Base-by-base conservation (phyloP, 2,888 invertebrate genomes). In the Phymatocera aterrima region DNA sequence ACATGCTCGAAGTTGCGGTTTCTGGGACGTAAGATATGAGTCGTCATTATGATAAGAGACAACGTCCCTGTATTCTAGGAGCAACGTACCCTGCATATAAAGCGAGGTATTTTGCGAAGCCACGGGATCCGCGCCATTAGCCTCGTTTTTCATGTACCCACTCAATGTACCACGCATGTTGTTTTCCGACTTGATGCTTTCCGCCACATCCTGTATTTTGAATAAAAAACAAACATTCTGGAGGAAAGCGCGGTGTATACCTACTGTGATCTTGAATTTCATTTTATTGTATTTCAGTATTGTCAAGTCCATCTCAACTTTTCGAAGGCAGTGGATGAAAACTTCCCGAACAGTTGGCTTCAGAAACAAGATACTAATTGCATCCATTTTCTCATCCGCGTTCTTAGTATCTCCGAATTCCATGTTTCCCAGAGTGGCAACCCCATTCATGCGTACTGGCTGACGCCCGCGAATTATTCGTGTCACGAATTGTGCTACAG, bases 21-120 rank as follows among this genome's bases (percentile, higher is more conserved):
- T 51, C 51, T 31, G 31, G n/a, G 72, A 51, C 51, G 34, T 72
- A 51, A 72, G 72, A 51, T 72, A 51, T n/a, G 72, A 51, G 51
- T 51, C 18, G 8, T 51, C 51, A 34, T 72, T 72, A 72, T 34
- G 72, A 72, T 72, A 72, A 72, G 72, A 51, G 72, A 72, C 24
- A 72, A 5, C 70, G 48, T n/a, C 70, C 48, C 48, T 48, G 31
- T 48, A 28, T 70, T 70, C 8, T 28, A 40, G 31, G 48, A 28
- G n/a, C n/a, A 70, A 70, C 72, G 51, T 72, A 51, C 51, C 34
- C 34, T 12, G 72, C 72, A 72, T 72, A 72, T 21, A 72, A 34
- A 72, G 72, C 31, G 72, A 48, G 70, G 21, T 18, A 31, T 72
- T 72, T 51, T 72, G 31, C 31, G 51, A 34, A 72, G n/a, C 51